Base-by-base conservation (phyloP, 2,888 invertebrate species). In the Leptothorax acervorum region DNA sequence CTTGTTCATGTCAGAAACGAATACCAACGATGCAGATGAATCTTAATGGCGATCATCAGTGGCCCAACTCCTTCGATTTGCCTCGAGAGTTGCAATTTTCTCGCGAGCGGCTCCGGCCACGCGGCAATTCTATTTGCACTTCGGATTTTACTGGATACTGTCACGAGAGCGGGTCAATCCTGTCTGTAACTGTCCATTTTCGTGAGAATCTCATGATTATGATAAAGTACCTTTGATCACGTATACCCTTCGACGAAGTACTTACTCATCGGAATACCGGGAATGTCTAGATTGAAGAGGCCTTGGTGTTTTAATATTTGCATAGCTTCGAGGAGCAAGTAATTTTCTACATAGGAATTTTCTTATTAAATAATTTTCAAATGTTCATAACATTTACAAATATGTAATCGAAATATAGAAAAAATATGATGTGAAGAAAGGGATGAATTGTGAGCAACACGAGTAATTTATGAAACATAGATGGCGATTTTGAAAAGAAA, bases 61-160 rank as follows among this genome's bases (percentile, higher is more conserved):
- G 76, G 84, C 82, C 79, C 87, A 63, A 81, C 68, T 62, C 85
- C 81, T 84, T 75, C 90, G 87, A 87, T 88, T 68, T 82, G 65
- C 48, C 65, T 74, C 57, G 86, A 89, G 88, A 89, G 86, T 81
- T 86, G 91, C 89, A 92, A 93, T 93, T 92, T 91, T 89, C 88
- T 79, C 83, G 82, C 84, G 62, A 71, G 76, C 88, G 82, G 88
- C 86, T 89, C 81, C 87, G 83, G 86, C 88, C 88, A 91, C 90
- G 89, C 87, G 83, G 87, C 87, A 91, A 28, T 91, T 92, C 93
- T 92, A 93, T 94, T 93, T 93, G 93, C 93, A 92, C 90, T 91
- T 91, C 75, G 87, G 85, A 91, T 92, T 93, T 94, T 93, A 94
- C 91, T 92, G 93, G 84, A 68, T 85, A 90, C 86, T 91, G 92